Conservation (phyloP, 2,113 vertebrate species). For the Myocastor coypus region DNA sequence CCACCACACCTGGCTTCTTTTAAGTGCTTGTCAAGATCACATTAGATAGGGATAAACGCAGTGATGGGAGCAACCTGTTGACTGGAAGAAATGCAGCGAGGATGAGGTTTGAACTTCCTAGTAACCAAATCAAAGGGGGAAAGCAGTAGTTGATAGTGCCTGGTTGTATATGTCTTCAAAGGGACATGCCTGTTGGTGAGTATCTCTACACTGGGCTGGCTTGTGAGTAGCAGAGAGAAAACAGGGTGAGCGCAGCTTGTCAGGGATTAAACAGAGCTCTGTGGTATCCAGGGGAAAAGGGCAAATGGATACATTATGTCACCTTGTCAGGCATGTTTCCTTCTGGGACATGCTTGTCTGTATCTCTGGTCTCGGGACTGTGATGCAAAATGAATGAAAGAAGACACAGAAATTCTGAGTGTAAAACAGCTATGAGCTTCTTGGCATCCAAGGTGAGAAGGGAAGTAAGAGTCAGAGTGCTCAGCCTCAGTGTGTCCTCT, state of each 20-base stretch:
- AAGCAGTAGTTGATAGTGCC: not conserved
- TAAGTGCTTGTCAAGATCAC: not conserved
- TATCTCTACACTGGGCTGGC: not conserved
- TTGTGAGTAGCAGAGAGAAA: not conserved
- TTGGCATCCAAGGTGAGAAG: slow-evolving; percentile 31
- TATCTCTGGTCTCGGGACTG: not conserved
- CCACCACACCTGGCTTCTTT: not conserved
- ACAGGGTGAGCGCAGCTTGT: not conserved
- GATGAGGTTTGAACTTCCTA: not conserved
- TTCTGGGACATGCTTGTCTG: not conserved
- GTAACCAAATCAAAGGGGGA: not conserved
- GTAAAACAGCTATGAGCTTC: not conserved
- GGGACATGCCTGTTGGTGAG: not conserved
- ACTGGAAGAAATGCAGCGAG: not conserved
- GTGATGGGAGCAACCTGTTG: not conserved
- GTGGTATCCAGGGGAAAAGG: not conserved
- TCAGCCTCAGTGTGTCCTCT: not conserved
- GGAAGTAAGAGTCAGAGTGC: not conserved
- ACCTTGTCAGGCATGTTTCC: not conserved
- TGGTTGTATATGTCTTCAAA: not conserved
- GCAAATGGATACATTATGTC: not conserved
- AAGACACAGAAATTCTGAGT: not conserved
- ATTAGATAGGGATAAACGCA: not conserved
- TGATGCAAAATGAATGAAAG: not conserved
- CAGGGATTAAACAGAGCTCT: not conserved